Evolutionary conservation across 2,888 invertebrate genomes (phyloP), one percentile per base, ranked within the genome.

Genomic region (Torymus aiolomorphi): DNA sequence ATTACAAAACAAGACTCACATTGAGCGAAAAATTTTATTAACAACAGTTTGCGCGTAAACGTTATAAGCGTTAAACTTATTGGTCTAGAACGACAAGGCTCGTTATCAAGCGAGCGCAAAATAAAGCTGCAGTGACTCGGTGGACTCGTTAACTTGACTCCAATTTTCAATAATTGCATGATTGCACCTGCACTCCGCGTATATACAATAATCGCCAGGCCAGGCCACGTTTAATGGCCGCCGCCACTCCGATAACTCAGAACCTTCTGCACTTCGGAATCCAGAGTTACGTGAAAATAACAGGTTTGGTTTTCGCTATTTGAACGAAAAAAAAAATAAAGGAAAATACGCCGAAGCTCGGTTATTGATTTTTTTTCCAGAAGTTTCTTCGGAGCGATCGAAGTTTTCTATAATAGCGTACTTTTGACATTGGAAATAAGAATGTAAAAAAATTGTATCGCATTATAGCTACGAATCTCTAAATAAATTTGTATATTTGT

Each of bases 91-190:
- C 67, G 16, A 56, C 16, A 24, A 54, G 13, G 31, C 11, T n/a
- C 5, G 4, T 78, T 72, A 65, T 72, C 63, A 42, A 42, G 42
- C 42, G 42, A 18, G 56, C 11, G 20, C 13, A 67, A 56, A 78
- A 78, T 52, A 78, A 78, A 73, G 78, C 78, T 73, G 67, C 56
- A 73, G 66, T 67, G 71, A 72, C 59, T 77, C 16, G 8, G 51
- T 49, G 24, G 2, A 66, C 59, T 51, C 14, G 57, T 56, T 77
- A 78, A 72, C 66, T 67, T 31, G 49, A 78, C 61, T 78, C 42
- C 61, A 78, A 78, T 78, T 78, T 72, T 72, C 72, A 67, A 66
- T 78, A 78, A 78, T 73, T 66, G 72, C 72, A 61, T 73, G 73
- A 78, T 78, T 67, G 49, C 73, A 24, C 42, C 42, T 42, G 42